These are phyloP conservation scores for Acanthopleura granulata DNA, from an alignment of 2,888 invertebrate species.

Conservation along the genomic window DNA sequence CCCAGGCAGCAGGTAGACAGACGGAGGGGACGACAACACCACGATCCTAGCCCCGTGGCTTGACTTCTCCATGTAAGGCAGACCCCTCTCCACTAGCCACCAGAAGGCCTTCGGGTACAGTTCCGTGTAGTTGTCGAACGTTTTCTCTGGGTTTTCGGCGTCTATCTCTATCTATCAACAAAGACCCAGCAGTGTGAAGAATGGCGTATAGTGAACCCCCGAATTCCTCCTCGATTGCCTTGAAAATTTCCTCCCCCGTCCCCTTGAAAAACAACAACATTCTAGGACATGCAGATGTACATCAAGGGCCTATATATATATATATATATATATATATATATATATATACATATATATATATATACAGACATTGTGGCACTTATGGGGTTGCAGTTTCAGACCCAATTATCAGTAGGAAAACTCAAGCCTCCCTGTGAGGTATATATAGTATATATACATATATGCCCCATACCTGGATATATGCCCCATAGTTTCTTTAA, in stretches of 20 bases:
- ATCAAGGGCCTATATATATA: too few relatives aligned
- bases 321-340: too few relatives aligned
- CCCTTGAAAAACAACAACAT: neutral
- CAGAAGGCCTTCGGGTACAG: neutral
- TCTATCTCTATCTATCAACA: neutral
- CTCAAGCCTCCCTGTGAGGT: too few relatives aligned
- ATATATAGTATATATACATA: too few relatives aligned
- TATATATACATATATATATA: too few relatives aligned
- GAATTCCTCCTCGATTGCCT: neutral
- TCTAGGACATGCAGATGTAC: too few relatives aligned
- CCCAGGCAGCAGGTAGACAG: neutral
- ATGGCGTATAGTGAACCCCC: neutral
- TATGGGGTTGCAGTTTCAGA: too few relatives aligned
- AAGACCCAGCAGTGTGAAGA: neutral
- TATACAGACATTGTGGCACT: too few relatives aligned
- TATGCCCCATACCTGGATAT: too few relatives aligned
- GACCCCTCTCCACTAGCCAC: neutral
- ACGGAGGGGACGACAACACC: neutral
- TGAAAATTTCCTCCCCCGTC: neutral
- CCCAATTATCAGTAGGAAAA: too few relatives aligned
- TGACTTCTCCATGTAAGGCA: constrained; percentile 12
- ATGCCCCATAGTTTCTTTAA: too few relatives aligned
- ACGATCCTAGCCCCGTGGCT: neutral
- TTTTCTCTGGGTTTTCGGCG: neutral
- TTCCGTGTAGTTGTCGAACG: neutral